These are phyloP conservation scores for Alces alces DNA, from an alignment of 2,113 vertebrate species.

Conservation along the genomic window DNA sequence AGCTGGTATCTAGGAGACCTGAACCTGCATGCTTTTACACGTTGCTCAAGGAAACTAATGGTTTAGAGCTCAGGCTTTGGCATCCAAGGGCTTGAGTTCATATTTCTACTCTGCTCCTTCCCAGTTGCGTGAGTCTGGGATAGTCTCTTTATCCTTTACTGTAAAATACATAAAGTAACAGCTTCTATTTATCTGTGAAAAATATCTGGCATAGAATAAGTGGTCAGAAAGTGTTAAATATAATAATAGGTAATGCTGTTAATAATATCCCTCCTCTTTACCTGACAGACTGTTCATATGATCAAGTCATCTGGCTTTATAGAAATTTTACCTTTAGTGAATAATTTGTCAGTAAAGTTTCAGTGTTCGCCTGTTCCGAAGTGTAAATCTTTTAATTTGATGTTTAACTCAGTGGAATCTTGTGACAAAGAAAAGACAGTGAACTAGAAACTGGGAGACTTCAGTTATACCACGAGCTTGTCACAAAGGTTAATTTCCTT, in stretches of 20 bases:
- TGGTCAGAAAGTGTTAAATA: not conserved
- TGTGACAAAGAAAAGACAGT: not conserved
- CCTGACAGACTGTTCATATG: not conserved
- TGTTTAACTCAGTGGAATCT: not conserved
- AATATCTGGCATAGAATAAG: not conserved
- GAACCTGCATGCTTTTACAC: not conserved
- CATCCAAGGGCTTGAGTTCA: not conserved
- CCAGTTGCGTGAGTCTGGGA: not conserved
- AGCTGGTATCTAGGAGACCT: not conserved
- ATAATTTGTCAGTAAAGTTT: not conserved
- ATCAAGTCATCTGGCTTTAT: not conserved
- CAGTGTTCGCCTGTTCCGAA: not conserved
- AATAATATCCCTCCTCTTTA: not conserved
- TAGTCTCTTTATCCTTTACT: not conserved
- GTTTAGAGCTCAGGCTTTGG: not conserved
- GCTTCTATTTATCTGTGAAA: too few relatives aligned
- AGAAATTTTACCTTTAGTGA: not conserved
- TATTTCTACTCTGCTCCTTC: not conserved
- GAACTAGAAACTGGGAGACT: not conserved
- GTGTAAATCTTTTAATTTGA: not conserved
- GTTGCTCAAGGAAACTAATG: not conserved
- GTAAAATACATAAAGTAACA: not conserved
- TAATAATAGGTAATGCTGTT: not conserved
- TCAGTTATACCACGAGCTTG: not conserved
- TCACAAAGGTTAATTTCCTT: not conserved